These are phyloP conservation scores for Gymnodraco acuticeps DNA, from an alignment of 2,797 vertebrate genomes.

Conservation along the genomic window DNA sequence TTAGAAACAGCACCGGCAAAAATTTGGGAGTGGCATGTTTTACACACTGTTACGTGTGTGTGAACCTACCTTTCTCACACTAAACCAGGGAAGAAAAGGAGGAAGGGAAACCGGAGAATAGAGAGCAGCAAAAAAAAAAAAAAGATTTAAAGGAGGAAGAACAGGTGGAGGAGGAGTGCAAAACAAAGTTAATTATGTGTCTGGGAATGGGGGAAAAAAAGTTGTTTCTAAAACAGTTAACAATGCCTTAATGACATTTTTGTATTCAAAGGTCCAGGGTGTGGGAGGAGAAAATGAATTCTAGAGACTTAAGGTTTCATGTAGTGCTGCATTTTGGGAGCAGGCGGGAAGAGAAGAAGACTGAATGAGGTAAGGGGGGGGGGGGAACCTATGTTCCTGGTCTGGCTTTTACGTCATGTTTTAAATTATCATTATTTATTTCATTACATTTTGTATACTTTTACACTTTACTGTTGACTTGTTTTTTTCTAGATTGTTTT, in stretches of 20 bases:
- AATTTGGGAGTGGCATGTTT: slow-evolving; percentile 14
- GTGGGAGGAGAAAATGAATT: background rate
- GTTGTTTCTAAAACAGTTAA: background rate
- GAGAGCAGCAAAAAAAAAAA: background rate
- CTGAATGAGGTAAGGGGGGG: background rate
- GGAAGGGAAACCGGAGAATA: background rate
- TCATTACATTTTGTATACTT: no score
- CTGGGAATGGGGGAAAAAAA: background rate
- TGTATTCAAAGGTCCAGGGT: background rate
- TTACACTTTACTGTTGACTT: no score
- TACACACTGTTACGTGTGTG: background rate
- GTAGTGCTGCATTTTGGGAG: background rate
- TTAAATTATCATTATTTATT: no score
- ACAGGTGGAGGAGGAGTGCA: background rate
- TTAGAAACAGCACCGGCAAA: background rate
- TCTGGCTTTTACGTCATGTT: background rate
- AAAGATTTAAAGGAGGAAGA: no score
- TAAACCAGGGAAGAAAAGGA: background rate
- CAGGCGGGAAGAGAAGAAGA: background rate
- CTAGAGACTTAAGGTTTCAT: background rate
- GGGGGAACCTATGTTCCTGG: background rate
- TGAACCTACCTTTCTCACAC: slow-evolving; percentile 11
- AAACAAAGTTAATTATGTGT: background rate
- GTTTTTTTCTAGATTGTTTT: no score
- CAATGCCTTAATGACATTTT: background rate